Base-by-base conservation (phyloP, 2,888 invertebrate genomes). In the Monochamus alternatus region DNA sequence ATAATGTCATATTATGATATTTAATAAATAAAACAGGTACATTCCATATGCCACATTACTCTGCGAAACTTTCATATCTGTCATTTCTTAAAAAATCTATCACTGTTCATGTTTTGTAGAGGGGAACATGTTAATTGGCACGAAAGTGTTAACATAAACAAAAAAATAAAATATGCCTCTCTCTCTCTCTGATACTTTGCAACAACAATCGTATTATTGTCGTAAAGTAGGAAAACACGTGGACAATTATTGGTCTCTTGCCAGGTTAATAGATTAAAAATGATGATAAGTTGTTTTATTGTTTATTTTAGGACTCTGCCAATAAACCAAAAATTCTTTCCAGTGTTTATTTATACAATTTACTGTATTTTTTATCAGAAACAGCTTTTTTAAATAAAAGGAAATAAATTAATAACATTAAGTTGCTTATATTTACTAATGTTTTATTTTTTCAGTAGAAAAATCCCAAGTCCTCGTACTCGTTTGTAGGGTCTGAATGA, bases 161-260 rank as follows among this genome's bases (percentile, higher is more conserved):
- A 38, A 55, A 67, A 69, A 69, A 69, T 58, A 47, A 69, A 47
- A 60, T 47, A n/a, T 60, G 10, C 22, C 22, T 22, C 22, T 22
- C 22, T 22, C 1, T 22, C 22, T 9, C 31, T 62, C 67, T 60
- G 64, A 69, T 44, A 22, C 32, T 58, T 69, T 58, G 62, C 52
- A 73, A 73, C 60, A 73, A 74, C 69, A 74, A 64, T 58, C 55
- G 69, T 74, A 51, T 68, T 47, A 30, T 69, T 67, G 69, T 69
- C 69, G 32, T 44, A 68, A 68, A 63, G 51, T 63, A 62, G 60
- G 63, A 74, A 74, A 55, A 64, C 64, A 69, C 74, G 74, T 74
- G 74, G 68, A 68, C 64, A 69, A 67, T 58, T 55, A 32, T 69
- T 74, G 74, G 44, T 47, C 38, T n/a, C 38, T 22, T 74, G 74